Evolutionary conservation across 2,797 vertebrate species (phyloP).

Genomic region (Helarctos malayanus): DNA sequence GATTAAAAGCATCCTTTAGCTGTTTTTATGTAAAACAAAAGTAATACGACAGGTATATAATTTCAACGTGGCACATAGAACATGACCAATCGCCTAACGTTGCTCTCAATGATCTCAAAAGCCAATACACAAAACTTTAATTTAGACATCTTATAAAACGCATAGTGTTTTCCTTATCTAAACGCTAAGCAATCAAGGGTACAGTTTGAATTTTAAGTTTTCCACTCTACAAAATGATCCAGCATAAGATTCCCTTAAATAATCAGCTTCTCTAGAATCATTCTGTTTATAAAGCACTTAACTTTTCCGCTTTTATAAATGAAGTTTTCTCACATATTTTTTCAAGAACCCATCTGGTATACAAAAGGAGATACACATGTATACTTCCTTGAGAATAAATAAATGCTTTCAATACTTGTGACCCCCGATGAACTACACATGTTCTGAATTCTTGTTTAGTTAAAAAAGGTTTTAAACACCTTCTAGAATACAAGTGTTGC

Average conservation of each 20-base stretch:
- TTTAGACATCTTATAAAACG: slow-evolving; percentile 24
- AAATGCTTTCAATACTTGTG: slow-evolving; percentile 69
- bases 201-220: slow-evolving; percentile 55
- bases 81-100: slow-evolving; percentile 45
- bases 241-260: slow-evolving; percentile 45
- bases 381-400: slow-evolving; percentile 68
- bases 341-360: slow-evolving; percentile 32
- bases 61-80: background rate
- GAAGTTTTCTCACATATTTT: slow-evolving; percentile 46
- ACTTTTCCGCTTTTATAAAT: slow-evolving; percentile 71
- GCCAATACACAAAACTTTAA: background rate
- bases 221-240: slow-evolving; percentile 63
- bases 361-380: slow-evolving; percentile 54
- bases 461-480: slow-evolving; percentile 66
- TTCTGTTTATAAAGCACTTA: slow-evolving; percentile 54
- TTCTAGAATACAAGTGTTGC: slow-evolving; percentile 67
- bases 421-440: slow-evolving; percentile 70
- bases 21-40: slow-evolving; percentile 65
- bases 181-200: slow-evolving; percentile 34
- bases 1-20: slow-evolving; percentile 55
- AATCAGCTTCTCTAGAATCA: slow-evolving; percentile 51
- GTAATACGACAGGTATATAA: slow-evolving; percentile 22
- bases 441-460: slow-evolving; percentile 76
- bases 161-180: slow-evolving; percentile 40
- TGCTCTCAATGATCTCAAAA: slow-evolving; percentile 54